Conservation (phyloP, 2,888 invertebrate species). For the Neelides folsomi region DNA sequence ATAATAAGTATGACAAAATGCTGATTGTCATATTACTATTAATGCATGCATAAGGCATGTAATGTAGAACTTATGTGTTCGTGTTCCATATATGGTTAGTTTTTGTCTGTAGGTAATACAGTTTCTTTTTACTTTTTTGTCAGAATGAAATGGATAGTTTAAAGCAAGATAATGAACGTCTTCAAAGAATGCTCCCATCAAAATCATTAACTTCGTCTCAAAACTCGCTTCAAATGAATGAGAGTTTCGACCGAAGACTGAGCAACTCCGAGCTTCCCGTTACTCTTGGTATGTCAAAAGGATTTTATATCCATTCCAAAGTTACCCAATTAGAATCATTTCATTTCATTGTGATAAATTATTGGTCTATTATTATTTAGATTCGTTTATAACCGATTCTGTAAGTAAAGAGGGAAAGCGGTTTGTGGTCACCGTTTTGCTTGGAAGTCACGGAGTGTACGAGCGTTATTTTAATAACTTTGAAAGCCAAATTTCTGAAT, state of each 20-base stretch:
- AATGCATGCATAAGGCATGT: too few species aligned
- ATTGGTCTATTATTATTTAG: conserved; percentile 12
- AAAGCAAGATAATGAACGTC: conserved; percentile 89
- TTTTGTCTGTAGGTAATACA: background rate
- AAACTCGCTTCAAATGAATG: conserved; percentile 38
- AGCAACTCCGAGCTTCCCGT: conserved; percentile 37
- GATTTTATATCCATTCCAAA: background rate
- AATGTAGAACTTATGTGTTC: too few species aligned
- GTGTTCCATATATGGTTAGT: too few species aligned
- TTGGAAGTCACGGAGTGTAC: conserved; percentile 70
- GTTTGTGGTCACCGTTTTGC: conserved; percentile 72
- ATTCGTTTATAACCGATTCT: conserved; percentile 28
- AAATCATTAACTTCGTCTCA: conserved; percentile 46
- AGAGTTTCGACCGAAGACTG: conserved; percentile 40
- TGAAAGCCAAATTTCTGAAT: conserved; percentile 52
- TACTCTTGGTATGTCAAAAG: conserved; percentile 8
- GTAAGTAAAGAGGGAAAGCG: conserved; percentile 65
- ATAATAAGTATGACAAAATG: too few species aligned
- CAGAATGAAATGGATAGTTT: conserved; percentile 91
- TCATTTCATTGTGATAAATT: too few species aligned
- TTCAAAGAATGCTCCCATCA: conserved; percentile 66
- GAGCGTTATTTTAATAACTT: conserved; percentile 53
- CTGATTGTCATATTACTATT: too few species aligned
- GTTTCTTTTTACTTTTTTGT: conserved; percentile 34
- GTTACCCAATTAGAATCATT: background rate